phyloP scores from a whole-genome alignment of 2,888 invertebrate species.

The Cabera pusaria region DNA sequence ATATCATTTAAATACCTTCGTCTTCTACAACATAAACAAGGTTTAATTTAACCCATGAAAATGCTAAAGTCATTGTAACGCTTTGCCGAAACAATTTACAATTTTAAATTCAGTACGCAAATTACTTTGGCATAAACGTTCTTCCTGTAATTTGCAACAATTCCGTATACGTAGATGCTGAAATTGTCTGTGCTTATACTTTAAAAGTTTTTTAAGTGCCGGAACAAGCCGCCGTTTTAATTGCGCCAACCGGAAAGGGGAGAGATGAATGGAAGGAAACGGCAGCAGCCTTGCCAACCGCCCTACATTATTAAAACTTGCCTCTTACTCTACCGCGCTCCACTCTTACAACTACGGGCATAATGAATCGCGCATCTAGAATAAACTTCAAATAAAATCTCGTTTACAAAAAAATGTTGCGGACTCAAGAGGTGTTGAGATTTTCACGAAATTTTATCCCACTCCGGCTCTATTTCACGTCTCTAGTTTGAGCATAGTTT shows the following conservation, averaged over 20 bases:
- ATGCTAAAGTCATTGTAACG: conserved; percentile 24
- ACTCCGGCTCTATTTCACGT: conserved; percentile 35
- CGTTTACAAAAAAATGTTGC: conserved; percentile 40
- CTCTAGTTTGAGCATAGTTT: conserved; percentile 38
- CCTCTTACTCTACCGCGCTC: conserved; percentile 66
- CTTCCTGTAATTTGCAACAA: conserved; percentile 56
- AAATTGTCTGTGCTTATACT: conserved; percentile 74
- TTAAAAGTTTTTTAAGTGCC: conserved; percentile 79
- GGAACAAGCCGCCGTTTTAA: conserved; percentile 80
- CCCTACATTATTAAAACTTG: conserved; percentile 81
- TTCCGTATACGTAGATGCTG: conserved; percentile 52
- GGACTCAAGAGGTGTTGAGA: conserved; percentile 38
- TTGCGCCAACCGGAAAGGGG: conserved; percentile 80
- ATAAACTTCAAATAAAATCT: conserved; percentile 61
- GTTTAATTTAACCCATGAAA: conserved; percentile 21
- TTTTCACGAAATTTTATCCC: conserved; percentile 34
- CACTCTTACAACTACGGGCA: conserved; percentile 63
- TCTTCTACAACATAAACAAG: conserved; percentile 7
- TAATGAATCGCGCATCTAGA: conserved; percentile 71
- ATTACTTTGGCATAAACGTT: conserved; percentile 44
- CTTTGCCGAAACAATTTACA: conserved; percentile 24
- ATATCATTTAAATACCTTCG: too few relatives aligned
- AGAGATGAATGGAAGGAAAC: conserved; percentile 80
- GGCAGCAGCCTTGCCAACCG: conserved; percentile 75
- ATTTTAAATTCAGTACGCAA: conserved; percentile 37